Percentiles rank a stretch among this genome's conserved stretches.
Conservation (phyloP, 2,888 invertebrate genomes). For the Odontomyia ornata region DNA sequence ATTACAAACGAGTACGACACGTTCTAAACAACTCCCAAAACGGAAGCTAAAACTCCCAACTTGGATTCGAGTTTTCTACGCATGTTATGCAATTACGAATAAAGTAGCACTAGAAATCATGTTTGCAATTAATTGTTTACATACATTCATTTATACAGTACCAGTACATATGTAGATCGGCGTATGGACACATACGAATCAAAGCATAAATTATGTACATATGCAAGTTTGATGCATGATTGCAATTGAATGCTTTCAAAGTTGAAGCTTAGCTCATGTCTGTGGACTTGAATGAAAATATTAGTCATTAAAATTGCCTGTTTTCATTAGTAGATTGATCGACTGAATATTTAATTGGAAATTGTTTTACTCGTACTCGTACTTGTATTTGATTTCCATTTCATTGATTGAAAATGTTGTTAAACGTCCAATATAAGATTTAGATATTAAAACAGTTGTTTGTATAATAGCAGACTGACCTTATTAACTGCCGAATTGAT, state of each 20-base stretch:
- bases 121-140: slow-evolving; percentile 10
- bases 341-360: neutral
- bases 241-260: neutral
- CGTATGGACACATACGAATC: neutral
- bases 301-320: slow-evolving; percentile 3
- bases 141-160: neutral
- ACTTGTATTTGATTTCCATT: too few relatives aligned
- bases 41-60: neutral
- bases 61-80: neutral
- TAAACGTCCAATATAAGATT: too few relatives aligned
- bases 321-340: neutral
- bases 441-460: too few relatives aligned
- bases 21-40: neutral
- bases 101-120: neutral
- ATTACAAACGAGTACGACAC: neutral
- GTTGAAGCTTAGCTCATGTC: neutral
- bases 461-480: too few relatives aligned
- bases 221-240: neutral
- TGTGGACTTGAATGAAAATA: neutral
- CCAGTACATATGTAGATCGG: neutral
- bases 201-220: neutral
- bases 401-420: too few relatives aligned
- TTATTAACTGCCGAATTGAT: too few relatives aligned
- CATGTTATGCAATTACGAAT: neutral
- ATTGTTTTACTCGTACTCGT: slow-evolving; percentile 6